Percentiles rank a stretch among this genome's conserved stretches.
Evolutionary conservation across 2,797 vertebrate genomes (phyloP).

Genomic region (Phoebastria nigripes): DNA sequence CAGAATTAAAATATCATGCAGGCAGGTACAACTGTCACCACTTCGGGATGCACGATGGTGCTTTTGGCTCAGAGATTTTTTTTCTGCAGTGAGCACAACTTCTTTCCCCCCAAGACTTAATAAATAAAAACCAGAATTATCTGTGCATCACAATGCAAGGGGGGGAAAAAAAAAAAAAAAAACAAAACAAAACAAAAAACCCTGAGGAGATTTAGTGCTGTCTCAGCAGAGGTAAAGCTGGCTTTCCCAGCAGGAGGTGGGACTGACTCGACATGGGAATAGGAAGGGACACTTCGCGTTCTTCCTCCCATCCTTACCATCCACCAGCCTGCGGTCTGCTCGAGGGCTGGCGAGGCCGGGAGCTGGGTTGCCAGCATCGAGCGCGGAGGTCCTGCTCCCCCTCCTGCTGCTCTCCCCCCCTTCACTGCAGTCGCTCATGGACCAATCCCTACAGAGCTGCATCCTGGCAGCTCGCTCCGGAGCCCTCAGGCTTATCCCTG

Average conservation of each 20-base stretch:
- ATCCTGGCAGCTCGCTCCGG: slow-evolving; percentile 15
- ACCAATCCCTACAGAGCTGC: slow-evolving; percentile 77
- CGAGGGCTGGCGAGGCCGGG: neutral
- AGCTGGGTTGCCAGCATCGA: neutral
- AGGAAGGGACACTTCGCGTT: neutral
- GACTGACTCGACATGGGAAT: neutral
- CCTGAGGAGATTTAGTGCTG: neutral
- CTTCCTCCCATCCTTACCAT: neutral
- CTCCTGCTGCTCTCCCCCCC: slow-evolving; percentile 37
- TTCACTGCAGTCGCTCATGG: slow-evolving; percentile 76
- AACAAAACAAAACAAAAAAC: neutral
- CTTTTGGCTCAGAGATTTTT: neutral
- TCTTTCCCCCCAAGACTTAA: neutral
- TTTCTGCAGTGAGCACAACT: neutral
- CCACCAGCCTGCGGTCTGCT: neutral
- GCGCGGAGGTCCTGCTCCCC: neutral
- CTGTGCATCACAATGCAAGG: neutral
- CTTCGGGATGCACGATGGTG: neutral
- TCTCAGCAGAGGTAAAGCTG: neutral
- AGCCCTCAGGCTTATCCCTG: slow-evolving; percentile 32
- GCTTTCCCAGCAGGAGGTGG: neutral
- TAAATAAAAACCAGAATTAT: neutral
- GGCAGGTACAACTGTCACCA: neutral
- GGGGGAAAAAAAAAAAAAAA: too few relatives aligned
- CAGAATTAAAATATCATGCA: neutral